Evolutionary conservation across 2,797 vertebrate species (phyloP).

Genomic region (Xyrichtys novacula): DNA sequence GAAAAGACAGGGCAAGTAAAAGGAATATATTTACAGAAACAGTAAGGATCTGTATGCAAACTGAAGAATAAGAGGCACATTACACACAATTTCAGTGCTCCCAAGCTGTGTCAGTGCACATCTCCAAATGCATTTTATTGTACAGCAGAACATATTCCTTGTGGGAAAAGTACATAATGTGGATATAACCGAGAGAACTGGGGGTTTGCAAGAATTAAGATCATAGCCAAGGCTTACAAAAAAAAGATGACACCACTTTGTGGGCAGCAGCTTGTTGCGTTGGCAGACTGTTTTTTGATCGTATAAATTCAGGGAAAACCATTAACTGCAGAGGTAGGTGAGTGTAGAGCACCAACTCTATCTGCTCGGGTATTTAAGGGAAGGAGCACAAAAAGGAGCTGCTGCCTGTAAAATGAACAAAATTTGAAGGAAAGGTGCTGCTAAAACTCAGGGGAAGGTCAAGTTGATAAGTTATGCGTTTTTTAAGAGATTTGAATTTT

Average conservation of each 20-base stretch:
- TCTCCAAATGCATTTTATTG: not conserved
- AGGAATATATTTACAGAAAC: conserved; percentile 20
- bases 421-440: no score
- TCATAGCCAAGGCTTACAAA: not conserved
- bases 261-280: conserved; percentile 4
- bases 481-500: no score
- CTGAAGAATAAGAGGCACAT: conserved; percentile 4
- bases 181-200: no score
- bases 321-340: not conserved
- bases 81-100: not conserved
- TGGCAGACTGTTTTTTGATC: conserved; percentile 30
- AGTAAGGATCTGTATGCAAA: not conserved
- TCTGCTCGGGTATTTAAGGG: not conserved
- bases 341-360: not conserved
- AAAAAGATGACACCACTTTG: conserved; percentile 8
- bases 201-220: not conserved
- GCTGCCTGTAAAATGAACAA: no score
- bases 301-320: not conserved
- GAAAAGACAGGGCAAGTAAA: not conserved
- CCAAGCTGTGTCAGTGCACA: conserved; percentile 9
- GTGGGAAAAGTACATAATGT: no score
- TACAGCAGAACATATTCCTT: not conserved
- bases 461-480: no score
- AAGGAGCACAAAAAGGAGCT: not conserved
- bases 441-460: no score